These are phyloP conservation scores for Xestia c-nigrum DNA, from an alignment of 2,888 invertebrate species.

Conservation along the genomic window DNA sequence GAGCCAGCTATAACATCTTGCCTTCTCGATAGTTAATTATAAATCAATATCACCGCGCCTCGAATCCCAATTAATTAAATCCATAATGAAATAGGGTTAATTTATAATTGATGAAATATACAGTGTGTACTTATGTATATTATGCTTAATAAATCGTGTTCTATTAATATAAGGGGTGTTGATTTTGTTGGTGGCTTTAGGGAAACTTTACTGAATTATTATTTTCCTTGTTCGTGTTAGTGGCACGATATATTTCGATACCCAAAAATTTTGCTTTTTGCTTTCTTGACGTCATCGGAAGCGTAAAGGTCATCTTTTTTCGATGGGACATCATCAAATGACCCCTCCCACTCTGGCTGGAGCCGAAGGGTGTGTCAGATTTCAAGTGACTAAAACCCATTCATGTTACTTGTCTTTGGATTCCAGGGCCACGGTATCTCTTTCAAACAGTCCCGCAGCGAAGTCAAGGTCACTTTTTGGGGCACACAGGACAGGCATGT, in stretches of 20 bases:
- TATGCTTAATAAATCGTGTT: slow-evolving; percentile 2
- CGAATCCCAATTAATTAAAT: slow-evolving; percentile 53
- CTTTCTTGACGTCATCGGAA: background rate
- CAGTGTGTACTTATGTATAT: background rate
- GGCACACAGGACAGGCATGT: background rate
- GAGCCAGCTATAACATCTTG: slow-evolving; percentile 32
- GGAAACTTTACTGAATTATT: background rate
- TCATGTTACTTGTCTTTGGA: too few relatives aligned
- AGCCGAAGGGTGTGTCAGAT: too few relatives aligned
- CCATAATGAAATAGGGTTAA: slow-evolving; percentile 55
- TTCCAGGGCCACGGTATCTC: too few relatives aligned
- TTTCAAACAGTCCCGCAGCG: too few relatives aligned
- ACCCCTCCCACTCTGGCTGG: too few relatives aligned
- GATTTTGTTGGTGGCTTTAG: background rate
- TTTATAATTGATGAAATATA: slow-evolving; percentile 46
- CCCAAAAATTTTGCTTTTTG: background rate
- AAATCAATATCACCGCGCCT: slow-evolving; percentile 51
- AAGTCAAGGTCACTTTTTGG: too few relatives aligned
- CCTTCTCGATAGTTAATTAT: slow-evolving; percentile 47
- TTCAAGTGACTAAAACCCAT: too few relatives aligned
- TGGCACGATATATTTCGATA: background rate
- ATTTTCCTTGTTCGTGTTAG: background rate
- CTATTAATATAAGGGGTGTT: slow-evolving; percentile 16
- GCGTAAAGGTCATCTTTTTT: background rate
- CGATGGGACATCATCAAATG: too few relatives aligned